Conservation (phyloP, 2,888 invertebrate genomes). For the Subacronicta megacephala region DNA sequence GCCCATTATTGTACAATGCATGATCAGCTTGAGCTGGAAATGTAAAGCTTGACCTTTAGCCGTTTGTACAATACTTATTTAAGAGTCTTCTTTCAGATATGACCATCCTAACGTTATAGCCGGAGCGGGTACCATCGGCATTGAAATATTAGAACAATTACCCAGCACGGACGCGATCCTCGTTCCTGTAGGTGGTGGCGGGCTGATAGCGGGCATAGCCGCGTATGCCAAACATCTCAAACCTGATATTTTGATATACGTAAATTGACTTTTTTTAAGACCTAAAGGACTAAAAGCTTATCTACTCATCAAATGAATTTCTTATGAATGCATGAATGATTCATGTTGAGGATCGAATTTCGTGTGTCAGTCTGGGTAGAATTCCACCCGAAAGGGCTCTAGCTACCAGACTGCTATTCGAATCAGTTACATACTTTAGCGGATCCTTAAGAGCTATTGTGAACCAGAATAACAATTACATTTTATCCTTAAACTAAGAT, state of each 20-base stretch:
- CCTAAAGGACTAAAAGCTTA: neutral
- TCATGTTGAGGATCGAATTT: too few species aligned
- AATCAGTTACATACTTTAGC: too few species aligned
- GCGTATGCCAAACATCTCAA: slow-evolving; percentile 94
- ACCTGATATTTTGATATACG: slow-evolving; percentile 94
- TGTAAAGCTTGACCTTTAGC: too few species aligned
- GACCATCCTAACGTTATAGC: slow-evolving; percentile 98
- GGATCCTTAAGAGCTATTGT: too few species aligned
- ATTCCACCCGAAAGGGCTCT: too few species aligned
- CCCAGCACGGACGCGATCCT: slow-evolving; percentile 95
- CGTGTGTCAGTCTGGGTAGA: too few species aligned
- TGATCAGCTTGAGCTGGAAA: too few species aligned
- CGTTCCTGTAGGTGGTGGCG: slow-evolving; percentile 97
- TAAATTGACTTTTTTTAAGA: slow-evolving; percentile 73
- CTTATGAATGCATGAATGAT: too few species aligned
- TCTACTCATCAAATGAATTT: neutral
- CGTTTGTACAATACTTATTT: too few species aligned
- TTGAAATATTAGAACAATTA: slow-evolving; percentile 96
- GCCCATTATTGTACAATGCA: too few species aligned
- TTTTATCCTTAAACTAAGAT: slow-evolving; percentile 3
- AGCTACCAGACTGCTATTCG: too few species aligned
- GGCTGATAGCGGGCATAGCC: slow-evolving; percentile 96
- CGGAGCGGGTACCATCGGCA: slow-evolving; percentile 96
- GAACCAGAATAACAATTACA: neutral
- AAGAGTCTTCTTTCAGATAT: slow-evolving; percentile 88